Evolutionary conservation across 2,888 invertebrate species (phyloP), one percentile per base, ranked within the genome.

Genomic region (Drosophila kuntzei): DNA sequence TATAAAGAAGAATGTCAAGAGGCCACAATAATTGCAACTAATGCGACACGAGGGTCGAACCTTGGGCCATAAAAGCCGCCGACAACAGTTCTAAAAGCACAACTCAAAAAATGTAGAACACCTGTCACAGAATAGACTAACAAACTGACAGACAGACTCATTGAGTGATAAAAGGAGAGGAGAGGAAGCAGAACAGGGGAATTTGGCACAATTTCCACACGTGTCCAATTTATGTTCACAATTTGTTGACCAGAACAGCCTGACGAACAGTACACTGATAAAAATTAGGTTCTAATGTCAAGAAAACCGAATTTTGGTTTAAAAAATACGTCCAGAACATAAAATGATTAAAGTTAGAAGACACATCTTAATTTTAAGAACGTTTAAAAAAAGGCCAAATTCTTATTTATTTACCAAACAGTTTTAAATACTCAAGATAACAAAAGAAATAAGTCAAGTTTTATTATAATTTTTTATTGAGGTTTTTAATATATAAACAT

Each of bases 1-100:
- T 79, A 86, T 78, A 88, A 80, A 86, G 76, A 85, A 85, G 81
- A 85, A 86, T 85, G 85, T 88, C 85, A 85, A 85, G 85, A 85
- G 85, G 85, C 84, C 85, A 84, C 85, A 88, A 88, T 85, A 85
- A 85, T 85, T 87, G 78, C 80, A 86, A 73, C 88, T 88, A 85
- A 85, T 85, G 74, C 85, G 58, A 36, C 54, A 27, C 68, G 84
- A 85, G 87, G 85, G 85, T 80, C 80, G 64, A 46, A 79, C 85
- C 87, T 87, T 84, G 82, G 71, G 69, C 87, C 73, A 87, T 58
- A 77, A 86, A 80, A 57, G 55, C 12, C 47, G 62, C 53, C 68
- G 46, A 47, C 14, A 51, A 16, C 27, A 25, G 27, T 25, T 37
- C 39, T 49, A 65, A 64, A 55, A 58, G 49, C 49, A 60, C 51